Conservation (phyloP, 1,140 invertebrate genomes). For the Ephestia elutella region DNA sequence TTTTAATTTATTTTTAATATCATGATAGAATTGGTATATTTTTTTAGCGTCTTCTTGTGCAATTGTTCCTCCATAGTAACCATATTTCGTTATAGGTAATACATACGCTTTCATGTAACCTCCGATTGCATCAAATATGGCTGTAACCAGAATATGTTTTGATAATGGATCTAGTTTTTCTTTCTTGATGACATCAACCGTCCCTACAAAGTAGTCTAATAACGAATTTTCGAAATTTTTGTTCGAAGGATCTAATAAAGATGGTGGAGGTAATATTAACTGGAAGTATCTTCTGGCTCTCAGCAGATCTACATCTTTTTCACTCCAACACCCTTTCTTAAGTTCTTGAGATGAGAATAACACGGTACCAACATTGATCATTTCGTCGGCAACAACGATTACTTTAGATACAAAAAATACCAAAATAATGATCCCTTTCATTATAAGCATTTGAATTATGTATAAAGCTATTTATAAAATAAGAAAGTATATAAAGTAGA, state of each 20-base stretch:
- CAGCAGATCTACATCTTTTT: slow-evolving; percentile 33
- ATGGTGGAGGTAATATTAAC: slow-evolving; percentile 33
- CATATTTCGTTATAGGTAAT: slow-evolving; percentile 49
- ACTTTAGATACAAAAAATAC: too few relatives aligned
- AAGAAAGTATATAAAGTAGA: slow-evolving; percentile 3
- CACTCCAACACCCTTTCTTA: slow-evolving; percentile 33
- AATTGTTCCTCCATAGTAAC: slow-evolving; percentile 50
- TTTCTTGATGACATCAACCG: slow-evolving; percentile 32
- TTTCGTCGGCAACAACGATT: background rate
- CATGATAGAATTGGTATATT: slow-evolving; percentile 37
- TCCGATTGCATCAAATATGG: slow-evolving; percentile 48
- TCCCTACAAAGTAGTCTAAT: slow-evolving; percentile 39
- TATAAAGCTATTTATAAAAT: background rate
- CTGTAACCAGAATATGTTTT: slow-evolving; percentile 38
- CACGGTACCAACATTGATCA: slow-evolving; percentile 46
- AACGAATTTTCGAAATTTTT: slow-evolving; percentile 39
- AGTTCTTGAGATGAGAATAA: slow-evolving; percentile 36
- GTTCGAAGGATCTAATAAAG: slow-evolving; percentile 25
- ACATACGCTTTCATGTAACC: slow-evolving; percentile 54
- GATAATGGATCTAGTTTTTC: slow-evolving; percentile 28
- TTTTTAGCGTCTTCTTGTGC: slow-evolving; percentile 38
- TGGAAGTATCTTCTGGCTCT: slow-evolving; percentile 44
- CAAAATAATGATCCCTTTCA: too few relatives aligned
- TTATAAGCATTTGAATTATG: too few relatives aligned
- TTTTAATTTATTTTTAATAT: slow-evolving; percentile 42